Evolutionary conservation across 2,113 vertebrate genomes (phyloP).

Genomic region (Neomonachus schauinslandi): DNA sequence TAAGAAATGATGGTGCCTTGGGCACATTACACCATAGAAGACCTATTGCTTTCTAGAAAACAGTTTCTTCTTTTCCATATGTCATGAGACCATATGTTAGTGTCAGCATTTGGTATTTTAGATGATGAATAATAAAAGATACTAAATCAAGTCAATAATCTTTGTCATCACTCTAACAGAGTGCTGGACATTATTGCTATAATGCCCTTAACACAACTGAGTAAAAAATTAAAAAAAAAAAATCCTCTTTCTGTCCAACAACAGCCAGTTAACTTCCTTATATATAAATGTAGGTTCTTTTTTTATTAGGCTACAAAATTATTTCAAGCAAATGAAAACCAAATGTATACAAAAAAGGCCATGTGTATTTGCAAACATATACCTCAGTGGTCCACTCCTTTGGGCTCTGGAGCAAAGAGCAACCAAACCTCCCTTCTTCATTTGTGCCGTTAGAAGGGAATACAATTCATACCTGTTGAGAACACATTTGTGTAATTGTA

Average conservation of each 20-base stretch:
- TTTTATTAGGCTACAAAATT: slow-evolving; percentile 85
- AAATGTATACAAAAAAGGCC: slow-evolving; percentile 77
- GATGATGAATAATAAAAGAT: slow-evolving; percentile 47
- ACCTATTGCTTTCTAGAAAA: not conserved
- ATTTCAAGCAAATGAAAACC: slow-evolving; percentile 86
- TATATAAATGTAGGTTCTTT: slow-evolving; percentile 83
- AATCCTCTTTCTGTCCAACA: slow-evolving; percentile 79
- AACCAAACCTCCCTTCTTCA: slow-evolving; percentile 51
- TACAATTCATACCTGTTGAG: slow-evolving; percentile 66
- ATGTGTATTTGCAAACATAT: slow-evolving; percentile 50
- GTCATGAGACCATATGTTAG: not conserved
- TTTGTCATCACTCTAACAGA: slow-evolving; percentile 48
- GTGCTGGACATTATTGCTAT: slow-evolving; percentile 58
- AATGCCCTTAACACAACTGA: slow-evolving; percentile 83
- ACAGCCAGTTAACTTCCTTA: slow-evolving; percentile 84
- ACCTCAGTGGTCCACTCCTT: slow-evolving; percentile 19
- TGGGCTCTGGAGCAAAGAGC: not conserved
- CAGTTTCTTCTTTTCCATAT: slow-evolving; percentile 41
- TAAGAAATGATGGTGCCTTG: not conserved
- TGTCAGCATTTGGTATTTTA: slow-evolving; percentile 11
- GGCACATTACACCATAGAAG: not conserved
- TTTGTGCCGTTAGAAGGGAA: slow-evolving; percentile 73
- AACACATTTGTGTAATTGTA: not conserved
- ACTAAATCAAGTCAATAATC: slow-evolving; percentile 66
- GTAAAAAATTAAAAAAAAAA: slow-evolving; percentile 76